Base-by-base conservation (phyloP, 2,797 vertebrate genomes). In the Enteromius radiatus region DNA sequence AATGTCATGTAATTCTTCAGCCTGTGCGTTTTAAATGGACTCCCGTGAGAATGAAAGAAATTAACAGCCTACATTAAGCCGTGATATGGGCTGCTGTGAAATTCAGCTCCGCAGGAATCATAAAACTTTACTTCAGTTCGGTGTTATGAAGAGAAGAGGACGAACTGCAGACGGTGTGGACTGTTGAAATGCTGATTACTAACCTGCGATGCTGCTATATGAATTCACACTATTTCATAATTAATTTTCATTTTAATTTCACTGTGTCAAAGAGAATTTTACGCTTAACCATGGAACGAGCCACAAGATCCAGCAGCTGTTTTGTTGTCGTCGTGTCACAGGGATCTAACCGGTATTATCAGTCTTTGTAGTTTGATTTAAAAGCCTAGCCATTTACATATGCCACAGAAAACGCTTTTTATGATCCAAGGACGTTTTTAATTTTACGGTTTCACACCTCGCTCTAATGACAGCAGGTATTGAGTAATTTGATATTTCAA, bases 31-130 rank as follows among this genome's bases (percentile, higher is more conserved):
- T 89, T 91, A 92, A 92, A 90, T 84, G 81, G 90, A 92, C 87
- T 87, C 91, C 85, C 88, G 90, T 89, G 91, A 92, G 91, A 94
- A 89, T 89, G 89, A 88, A 83, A 90, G 86, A 90, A 93, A 89
- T 93, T 89, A 93, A 93, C 82, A 87, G 91, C 86, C 90, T 88
- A 59, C 80, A 78, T 73, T 87, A 81, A 80, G 74, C 38, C 84
- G 68, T 67, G 86, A 91, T 91, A 87, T 87, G 90, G 84, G 81
- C 76, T 54, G 59, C 82, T 86, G 75, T 83, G 83, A 82, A 84
- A 86, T 80, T 61, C 59, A 43, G 68, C 73, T 80, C 47, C 86
- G 73, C 83, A 71, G 52, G 81, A 31, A 14, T 82, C 61, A 87
- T 93, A 92, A 93, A 92, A 89, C 83, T 85, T 83, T 84, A 76